phyloP scores from a whole-genome alignment of 2,797 vertebrate genomes.

The Coranthus polyacanthus region DNA sequence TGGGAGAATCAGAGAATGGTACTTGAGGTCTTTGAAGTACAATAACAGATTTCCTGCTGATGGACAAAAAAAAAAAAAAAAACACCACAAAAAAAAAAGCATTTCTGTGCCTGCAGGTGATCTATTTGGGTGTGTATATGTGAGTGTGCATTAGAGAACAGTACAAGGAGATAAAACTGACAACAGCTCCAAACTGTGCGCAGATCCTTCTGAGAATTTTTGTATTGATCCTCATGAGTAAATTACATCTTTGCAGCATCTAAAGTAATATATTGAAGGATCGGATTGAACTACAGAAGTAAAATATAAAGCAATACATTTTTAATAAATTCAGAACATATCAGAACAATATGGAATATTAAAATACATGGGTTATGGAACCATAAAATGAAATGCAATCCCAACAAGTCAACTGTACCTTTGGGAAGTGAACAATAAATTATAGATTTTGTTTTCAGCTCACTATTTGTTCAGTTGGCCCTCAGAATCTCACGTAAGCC shows the following conservation, averaged over 20 bases:
- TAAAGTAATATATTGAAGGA: conserved; percentile 16
- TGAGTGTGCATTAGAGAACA: conserved; percentile 15
- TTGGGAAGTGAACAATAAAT: not conserved
- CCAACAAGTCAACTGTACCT: not conserved
- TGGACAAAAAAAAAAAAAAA: conserved; percentile 20
- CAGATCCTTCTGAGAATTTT: conserved; percentile 32
- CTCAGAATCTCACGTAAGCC: not conserved
- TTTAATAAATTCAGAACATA: conserved; percentile 13
- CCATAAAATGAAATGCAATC: not conserved
- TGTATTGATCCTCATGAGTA: conserved; percentile 49
- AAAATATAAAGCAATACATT: conserved; percentile 16
- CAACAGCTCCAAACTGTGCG: conserved; percentile 25
- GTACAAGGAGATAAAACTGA: conserved; percentile 9
- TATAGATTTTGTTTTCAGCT: not conserved
- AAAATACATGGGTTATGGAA: not conserved
- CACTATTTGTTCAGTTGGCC: not conserved
- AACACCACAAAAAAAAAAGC: conserved; percentile 23
- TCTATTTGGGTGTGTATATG: not conserved
- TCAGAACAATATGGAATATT: conserved; percentile 4
- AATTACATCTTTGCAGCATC: conserved; percentile 13
- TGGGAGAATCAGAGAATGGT: conserved; percentile 17
- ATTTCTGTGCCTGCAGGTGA: conserved; percentile 20
- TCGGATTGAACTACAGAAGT: not conserved
- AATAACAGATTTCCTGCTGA: conserved; percentile 37
- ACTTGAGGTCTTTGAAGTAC: conserved; percentile 29